Evolutionary conservation across 2,888 invertebrate species (phyloP).

Genomic region (Pachycephus smyrnensis): DNA sequence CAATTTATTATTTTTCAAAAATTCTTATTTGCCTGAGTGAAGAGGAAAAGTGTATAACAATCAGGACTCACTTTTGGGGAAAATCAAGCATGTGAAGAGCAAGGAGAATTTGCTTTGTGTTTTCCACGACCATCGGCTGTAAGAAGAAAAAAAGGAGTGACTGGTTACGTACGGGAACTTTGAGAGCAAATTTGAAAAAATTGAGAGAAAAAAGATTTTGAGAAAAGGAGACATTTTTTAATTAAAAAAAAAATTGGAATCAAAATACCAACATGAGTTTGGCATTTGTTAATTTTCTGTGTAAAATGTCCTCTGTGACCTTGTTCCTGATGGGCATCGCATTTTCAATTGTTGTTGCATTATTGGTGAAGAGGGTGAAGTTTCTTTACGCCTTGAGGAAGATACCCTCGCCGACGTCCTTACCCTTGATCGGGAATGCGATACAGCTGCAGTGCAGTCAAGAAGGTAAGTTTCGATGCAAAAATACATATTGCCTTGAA

Average conservation of each 20-base stretch:
- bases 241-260: background rate
- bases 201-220: background rate
- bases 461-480: constrained; percentile 50
- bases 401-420: constrained; percentile 55
- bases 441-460: constrained; percentile 58
- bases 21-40: background rate
- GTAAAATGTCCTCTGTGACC: constrained; percentile 40
- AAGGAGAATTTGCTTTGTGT: background rate
- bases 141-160: background rate
- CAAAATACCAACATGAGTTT: background rate
- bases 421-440: constrained; percentile 64
- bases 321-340: constrained; percentile 30
- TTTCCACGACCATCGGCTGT: background rate
- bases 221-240: background rate
- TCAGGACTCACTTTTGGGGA: background rate
- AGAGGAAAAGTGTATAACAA: background rate
- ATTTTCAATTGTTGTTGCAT: constrained; percentile 31
- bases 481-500: background rate
- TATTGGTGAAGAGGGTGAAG: constrained; percentile 41
- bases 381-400: constrained; percentile 51
- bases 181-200: too few species aligned
- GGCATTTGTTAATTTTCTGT: background rate
- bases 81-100: too few species aligned
- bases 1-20: background rate
- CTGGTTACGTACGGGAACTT: background rate